Percentiles rank a stretch among this genome's conserved stretches.
Evolutionary conservation across 2,113 vertebrate species (phyloP).

Genomic region (Charina bottae): DNA sequence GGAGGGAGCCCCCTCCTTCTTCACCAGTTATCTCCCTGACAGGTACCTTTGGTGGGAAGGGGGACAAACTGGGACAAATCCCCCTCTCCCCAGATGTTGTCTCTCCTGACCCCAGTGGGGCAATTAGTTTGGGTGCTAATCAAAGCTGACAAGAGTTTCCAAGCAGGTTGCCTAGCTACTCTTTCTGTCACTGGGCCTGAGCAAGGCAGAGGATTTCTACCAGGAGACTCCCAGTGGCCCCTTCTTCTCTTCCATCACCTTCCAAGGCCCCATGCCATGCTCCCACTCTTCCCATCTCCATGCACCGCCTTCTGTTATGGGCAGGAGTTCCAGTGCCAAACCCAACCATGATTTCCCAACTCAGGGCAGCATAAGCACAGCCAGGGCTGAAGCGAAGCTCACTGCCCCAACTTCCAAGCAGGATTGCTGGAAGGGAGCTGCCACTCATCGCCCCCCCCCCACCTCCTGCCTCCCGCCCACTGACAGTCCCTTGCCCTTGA

Average conservation of each 20-base stretch:
- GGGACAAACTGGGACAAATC: background rate
- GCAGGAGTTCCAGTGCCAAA: background rate
- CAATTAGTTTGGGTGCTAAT: conserved; percentile 21
- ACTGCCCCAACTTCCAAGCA: no score
- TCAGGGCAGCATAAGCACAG: background rate
- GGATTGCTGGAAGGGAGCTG: background rate
- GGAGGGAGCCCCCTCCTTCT: no score
- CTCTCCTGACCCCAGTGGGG: background rate
- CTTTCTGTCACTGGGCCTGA: conserved; percentile 1
- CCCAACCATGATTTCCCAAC: background rate
- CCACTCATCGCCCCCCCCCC: no score
- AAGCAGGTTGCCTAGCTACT: conserved; percentile 19
- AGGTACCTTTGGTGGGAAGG: background rate
- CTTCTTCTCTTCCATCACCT: background rate
- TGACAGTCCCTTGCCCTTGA: conserved; percentile 31
- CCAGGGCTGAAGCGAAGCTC: background rate
- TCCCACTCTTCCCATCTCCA: background rate
- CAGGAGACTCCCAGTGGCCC: background rate
- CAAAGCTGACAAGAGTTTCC: conserved; percentile 11
- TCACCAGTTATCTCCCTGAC: no score
- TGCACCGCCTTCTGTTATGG: no score
- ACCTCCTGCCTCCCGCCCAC: background rate
- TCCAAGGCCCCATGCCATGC: background rate
- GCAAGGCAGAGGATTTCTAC: background rate
- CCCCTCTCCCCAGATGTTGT: background rate